phyloP scores from a whole-genome alignment of 2,113 vertebrate genomes.

The Pelobates fuscus region DNA sequence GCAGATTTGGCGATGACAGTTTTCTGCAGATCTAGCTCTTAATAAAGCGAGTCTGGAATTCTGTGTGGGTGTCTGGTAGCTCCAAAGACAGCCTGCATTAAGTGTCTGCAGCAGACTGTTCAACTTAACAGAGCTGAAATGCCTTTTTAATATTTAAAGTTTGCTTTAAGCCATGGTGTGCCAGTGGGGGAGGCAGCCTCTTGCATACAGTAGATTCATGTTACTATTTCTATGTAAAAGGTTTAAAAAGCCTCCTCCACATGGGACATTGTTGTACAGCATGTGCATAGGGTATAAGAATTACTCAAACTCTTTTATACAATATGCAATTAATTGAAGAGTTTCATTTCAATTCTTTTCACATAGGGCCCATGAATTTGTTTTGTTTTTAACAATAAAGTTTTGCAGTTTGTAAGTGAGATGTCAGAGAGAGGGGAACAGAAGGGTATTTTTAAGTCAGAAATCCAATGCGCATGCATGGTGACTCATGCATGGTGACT shows the following conservation, averaged over 20 bases:
- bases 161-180: neutral
- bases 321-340: too few relatives aligned
- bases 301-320: too few relatives aligned
- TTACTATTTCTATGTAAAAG: neutral
- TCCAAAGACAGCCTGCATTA: slow-evolving; percentile 18
- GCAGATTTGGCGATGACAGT: neutral
- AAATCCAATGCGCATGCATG: too few relatives aligned
- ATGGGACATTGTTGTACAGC: neutral
- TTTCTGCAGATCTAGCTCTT: neutral
- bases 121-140: neutral
- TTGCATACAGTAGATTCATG: neutral
- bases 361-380: too few relatives aligned
- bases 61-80: slow-evolving; percentile 13
- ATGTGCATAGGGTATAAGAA: too few relatives aligned
- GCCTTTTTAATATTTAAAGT: slow-evolving; percentile 20
- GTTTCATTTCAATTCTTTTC: too few relatives aligned
- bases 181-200: neutral
- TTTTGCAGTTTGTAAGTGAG: too few relatives aligned
- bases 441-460: too few relatives aligned
- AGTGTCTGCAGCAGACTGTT: slow-evolving; percentile 4
- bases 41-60: slow-evolving; percentile 7
- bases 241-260: neutral
- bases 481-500: too few relatives aligned
- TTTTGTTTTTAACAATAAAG: too few relatives aligned
- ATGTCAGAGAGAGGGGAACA: too few relatives aligned